These are phyloP conservation scores for Actinostola sp. DNA, from an alignment of 92 coral and sea anemone species.

Conservation along the genomic window DNA sequence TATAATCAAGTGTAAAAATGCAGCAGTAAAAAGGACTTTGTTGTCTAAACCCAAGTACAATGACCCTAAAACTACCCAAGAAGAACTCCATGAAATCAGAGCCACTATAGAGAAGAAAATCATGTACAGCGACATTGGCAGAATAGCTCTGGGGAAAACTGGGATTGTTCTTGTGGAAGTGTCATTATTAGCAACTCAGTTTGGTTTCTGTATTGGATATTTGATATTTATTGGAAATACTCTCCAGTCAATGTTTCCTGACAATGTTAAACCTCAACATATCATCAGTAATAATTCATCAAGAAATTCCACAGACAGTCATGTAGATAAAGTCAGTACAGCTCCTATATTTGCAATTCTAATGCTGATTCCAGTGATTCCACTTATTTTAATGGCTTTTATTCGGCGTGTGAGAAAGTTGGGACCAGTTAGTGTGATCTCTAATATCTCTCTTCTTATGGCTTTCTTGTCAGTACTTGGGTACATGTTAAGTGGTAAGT, in stretches of 20 bases:
- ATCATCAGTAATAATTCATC: background rate
- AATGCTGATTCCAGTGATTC: slow-evolving; percentile 67
- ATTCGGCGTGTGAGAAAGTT: slow-evolving; percentile 76
- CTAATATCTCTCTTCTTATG: slow-evolving; percentile 70
- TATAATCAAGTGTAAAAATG: slow-evolving; percentile 92
- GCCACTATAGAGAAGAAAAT: slow-evolving; percentile 68
- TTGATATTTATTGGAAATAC: slow-evolving; percentile 95
- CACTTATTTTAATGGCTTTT: slow-evolving; percentile 76
- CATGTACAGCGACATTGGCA: slow-evolving; percentile 87
- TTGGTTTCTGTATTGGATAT: slow-evolving; percentile 89
- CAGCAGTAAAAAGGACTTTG: slow-evolving; percentile 74
- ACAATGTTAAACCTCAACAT: background rate
- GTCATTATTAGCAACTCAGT: slow-evolving; percentile 84
- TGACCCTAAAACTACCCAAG: slow-evolving; percentile 40
- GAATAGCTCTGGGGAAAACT: slow-evolving; percentile 77
- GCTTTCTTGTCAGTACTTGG: slow-evolving; percentile 78
- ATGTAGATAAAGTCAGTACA: slow-evolving; percentile 20
- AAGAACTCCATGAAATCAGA: slow-evolving; percentile 41
- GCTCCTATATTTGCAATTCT: slow-evolving; percentile 69
- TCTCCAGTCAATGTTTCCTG: slow-evolving; percentile 72
- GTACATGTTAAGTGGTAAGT: slow-evolving; percentile 87
- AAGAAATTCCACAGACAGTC: too few relatives aligned
- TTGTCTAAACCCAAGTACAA: slow-evolving; percentile 55
- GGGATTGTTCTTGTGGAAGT: slow-evolving; percentile 78
- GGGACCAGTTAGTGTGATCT: slow-evolving; percentile 82